Evolutionary conservation across 2,797 vertebrate species (phyloP).

Genomic region (Artibeus jamaicensis): DNA sequence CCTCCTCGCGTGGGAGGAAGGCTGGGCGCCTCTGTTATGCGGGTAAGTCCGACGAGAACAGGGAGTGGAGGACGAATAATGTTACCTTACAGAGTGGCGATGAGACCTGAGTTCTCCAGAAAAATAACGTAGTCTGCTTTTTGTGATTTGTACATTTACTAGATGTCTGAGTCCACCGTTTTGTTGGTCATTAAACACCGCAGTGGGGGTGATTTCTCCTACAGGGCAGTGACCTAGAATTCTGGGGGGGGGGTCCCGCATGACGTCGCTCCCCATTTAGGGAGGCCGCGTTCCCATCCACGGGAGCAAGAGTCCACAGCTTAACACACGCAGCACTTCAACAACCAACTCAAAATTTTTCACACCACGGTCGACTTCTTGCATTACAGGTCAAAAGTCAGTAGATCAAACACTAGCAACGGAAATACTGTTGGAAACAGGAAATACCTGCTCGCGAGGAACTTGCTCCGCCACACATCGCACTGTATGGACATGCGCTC

Average conservation of each 20-base stretch:
- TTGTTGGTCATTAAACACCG: not conserved
- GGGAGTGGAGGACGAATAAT: not conserved
- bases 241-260: not conserved
- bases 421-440: not conserved
- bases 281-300: not conserved
- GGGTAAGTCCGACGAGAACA: not conserved
- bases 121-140: not conserved
- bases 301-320: no score
- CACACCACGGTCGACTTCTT: not conserved
- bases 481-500: constrained; percentile 99
- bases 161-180: not conserved
- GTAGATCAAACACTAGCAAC: not conserved
- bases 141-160: constrained; percentile 6
- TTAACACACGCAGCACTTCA: not conserved
- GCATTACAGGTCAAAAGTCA: not conserved
- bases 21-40: not conserved
- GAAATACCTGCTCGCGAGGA: constrained; percentile 94
- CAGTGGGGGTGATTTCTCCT: not conserved
- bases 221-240: not conserved
- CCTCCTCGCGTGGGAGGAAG: not conserved
- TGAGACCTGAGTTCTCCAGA: not conserved
- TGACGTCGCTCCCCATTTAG: not conserved
- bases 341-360: not conserved
- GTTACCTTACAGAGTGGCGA: not conserved
- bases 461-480: constrained; percentile 99